Percentiles rank a stretch among this genome's conserved stretches.
Conservation (phyloP, 2,113 vertebrate species). For the Phrynocephalus versicolor region DNA sequence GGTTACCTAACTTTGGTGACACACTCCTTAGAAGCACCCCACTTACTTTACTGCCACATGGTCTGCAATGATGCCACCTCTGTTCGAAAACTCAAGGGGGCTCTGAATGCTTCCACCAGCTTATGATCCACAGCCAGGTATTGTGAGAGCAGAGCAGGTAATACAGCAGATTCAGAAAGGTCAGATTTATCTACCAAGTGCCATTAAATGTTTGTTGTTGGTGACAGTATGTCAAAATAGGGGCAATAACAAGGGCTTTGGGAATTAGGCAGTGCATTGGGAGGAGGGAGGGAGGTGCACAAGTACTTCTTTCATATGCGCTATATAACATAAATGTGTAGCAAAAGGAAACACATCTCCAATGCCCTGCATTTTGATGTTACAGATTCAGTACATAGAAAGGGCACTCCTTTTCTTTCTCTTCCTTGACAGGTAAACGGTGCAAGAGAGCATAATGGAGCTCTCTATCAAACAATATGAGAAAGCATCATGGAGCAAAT, state of each 20-base stretch:
- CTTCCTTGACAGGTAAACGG: not conserved
- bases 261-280: not conserved
- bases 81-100: too few species aligned
- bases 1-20: too few species aligned
- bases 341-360: too few species aligned
- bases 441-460: constrained; percentile 7
- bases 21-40: too few species aligned
- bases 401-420: not conserved
- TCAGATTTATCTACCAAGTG: not conserved
- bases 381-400: too few species aligned
- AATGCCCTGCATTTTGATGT: not conserved
- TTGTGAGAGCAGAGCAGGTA: not conserved
- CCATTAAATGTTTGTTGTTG: not conserved
- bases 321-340: too few species aligned
- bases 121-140: too few species aligned
- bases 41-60: too few species aligned
- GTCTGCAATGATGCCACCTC: too few species aligned
- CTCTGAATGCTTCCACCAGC: too few species aligned
- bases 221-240: too few species aligned
- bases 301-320: not conserved
- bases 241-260: not conserved
- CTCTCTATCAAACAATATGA: too few species aligned
- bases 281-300: not conserved
- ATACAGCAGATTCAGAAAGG: not conserved
- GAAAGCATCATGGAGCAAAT: not conserved